phyloP scores from a whole-genome alignment of 2,797 vertebrate genomes.

The Craterocephalus amniculus region DNA sequence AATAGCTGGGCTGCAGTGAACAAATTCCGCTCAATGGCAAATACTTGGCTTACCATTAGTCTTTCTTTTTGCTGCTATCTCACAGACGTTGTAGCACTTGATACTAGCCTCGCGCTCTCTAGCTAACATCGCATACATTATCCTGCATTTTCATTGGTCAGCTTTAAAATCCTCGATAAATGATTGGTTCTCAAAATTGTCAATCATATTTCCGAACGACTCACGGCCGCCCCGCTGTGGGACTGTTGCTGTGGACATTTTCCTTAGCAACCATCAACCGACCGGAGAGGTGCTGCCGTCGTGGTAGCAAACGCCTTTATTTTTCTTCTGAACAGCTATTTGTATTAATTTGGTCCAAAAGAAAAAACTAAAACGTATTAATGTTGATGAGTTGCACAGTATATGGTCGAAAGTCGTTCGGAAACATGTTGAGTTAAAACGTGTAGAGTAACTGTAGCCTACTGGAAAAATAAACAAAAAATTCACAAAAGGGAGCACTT shows the following conservation, averaged over 20 bases:
- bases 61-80: constrained; percentile 31
- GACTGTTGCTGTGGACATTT: constrained; percentile 64
- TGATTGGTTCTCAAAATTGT: constrained; percentile 52
- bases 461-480: neutral
- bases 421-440: too few species aligned
- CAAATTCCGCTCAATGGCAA: neutral
- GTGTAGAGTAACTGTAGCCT: neutral
- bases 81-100: neutral
- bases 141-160: constrained; percentile 63
- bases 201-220: constrained; percentile 17
- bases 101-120: constrained; percentile 47
- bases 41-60: constrained; percentile 66
- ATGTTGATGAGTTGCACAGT: neutral
- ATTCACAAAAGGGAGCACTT: neutral
- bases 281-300: neutral
- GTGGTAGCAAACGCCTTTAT: fast-evolving
- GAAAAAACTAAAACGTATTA: neutral
- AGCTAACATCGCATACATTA: constrained; percentile 34
- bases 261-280: constrained; percentile 72
- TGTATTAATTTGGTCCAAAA: neutral
- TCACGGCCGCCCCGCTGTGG: constrained; percentile 6
- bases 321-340: neutral
- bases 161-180: fast-evolving
- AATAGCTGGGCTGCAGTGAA: fast-evolving
- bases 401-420: too few species aligned